Base-by-base conservation (phyloP, 1,140 invertebrate genomes). In the Drosophila nigrodunni region DNA sequence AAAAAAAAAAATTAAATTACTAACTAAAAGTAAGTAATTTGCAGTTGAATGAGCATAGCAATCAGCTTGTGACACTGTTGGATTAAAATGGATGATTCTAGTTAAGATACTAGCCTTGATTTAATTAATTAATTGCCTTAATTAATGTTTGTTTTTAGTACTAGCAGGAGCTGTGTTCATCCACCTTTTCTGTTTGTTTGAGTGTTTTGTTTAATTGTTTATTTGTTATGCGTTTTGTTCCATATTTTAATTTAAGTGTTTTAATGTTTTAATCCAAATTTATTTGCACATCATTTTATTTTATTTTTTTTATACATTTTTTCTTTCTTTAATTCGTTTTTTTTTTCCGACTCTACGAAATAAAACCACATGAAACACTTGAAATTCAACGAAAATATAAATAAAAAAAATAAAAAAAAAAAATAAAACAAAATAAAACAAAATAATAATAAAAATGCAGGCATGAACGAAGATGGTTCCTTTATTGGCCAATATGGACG, bases 381-480 rank as follows among this genome's bases (percentile, higher is more conserved):
- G 2, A 0, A 55, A 55, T 0, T 30, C 35, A 15, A 37, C 15
- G 37, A 37, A 2, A 47, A 60, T 47, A 30, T 30, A 30, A 30
- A 30, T 4, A 30, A 30, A 21, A 44, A 11, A 49, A 39, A 57
- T 3, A 30, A 25, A 34, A 25, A 8, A 61, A 46, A 9, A 52
- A 44, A 54, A 37, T 43, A 44, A 52, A 39, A 25, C 54, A 18
- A 21, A 54, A 9, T 15, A 15, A 15, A 15, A 15, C 15, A 15
- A 52, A 39, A 49, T n/a, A 41, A 67, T 15, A 58, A 55, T 58
- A 39, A 37, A 80, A 77, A 76, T 50, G 44, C 96, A 94, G 97
- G 97, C 93, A 97, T 99, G 96, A 98, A 98, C 94, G 98, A 99
- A 94, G 98, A 99, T 94, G 98, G 98, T 78, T 99, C 98, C 80